Evolutionary conservation across 1,140 invertebrate genomes (phyloP).

Genomic region (Cotesia chilonis): DNA sequence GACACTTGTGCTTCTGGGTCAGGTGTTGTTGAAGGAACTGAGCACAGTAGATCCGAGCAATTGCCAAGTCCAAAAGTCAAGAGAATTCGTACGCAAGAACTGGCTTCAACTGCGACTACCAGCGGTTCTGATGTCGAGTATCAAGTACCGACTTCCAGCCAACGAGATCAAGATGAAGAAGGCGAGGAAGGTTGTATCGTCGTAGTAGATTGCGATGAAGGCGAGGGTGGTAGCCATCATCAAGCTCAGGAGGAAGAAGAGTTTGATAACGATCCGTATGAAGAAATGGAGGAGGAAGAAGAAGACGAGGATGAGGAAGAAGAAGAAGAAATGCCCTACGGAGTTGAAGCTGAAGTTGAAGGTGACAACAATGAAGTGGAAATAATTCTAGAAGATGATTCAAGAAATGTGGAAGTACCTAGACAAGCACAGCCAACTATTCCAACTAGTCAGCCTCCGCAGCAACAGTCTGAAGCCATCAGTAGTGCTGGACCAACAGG

Average conservation of each 20-base stretch:
- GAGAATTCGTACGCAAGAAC: slow-evolving; percentile 54
- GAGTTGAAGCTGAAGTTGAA: slow-evolving; percentile 62
- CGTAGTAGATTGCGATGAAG: slow-evolving; percentile 72
- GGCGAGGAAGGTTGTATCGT: slow-evolving; percentile 79
- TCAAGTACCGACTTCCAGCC: slow-evolving; percentile 79
- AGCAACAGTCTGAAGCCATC: slow-evolving; percentile 67
- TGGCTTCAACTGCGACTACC: slow-evolving; percentile 50
- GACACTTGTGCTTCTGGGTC: slow-evolving; percentile 68
- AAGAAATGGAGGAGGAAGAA: slow-evolving; percentile 68
- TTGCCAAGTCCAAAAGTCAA: slow-evolving; percentile 58
- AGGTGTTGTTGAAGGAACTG: slow-evolving; percentile 64
- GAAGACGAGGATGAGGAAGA: slow-evolving; percentile 68
- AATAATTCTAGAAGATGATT: slow-evolving; percentile 70
- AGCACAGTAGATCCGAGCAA: slow-evolving; percentile 58
- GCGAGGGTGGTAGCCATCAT: slow-evolving; percentile 67
- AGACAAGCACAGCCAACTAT: slow-evolving; percentile 61
- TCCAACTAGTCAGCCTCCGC: slow-evolving; percentile 52
- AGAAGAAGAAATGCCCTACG: slow-evolving; percentile 66
- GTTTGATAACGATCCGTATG: slow-evolving; percentile 67
- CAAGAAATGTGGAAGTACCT: slow-evolving; percentile 67
- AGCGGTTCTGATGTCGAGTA: slow-evolving; percentile 63
- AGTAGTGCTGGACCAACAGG: slow-evolving; percentile 67
- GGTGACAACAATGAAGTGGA: slow-evolving; percentile 75
- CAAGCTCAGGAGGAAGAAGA: slow-evolving; percentile 70
- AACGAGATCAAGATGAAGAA: slow-evolving; percentile 83